Conservation (phyloP, 92 coral and sea anemone genomes). For the Palythoa grandiflora region DNA sequence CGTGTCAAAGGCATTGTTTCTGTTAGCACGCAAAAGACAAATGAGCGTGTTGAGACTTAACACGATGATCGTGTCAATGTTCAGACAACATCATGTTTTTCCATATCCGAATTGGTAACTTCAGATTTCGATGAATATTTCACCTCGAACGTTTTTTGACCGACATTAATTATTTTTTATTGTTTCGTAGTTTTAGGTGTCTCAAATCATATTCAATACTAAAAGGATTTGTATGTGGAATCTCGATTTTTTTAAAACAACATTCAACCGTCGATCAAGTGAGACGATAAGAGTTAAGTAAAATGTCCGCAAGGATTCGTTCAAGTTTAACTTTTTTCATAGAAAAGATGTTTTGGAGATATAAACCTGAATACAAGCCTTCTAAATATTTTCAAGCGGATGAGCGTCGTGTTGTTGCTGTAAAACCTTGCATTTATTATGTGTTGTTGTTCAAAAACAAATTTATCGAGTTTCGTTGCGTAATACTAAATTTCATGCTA, state of each 20-base stretch:
- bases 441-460: conserved; percentile 31
- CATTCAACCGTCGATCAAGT: background rate
- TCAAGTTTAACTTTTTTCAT: conserved; percentile 31
- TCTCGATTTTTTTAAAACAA: too few relatives aligned
- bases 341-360: conserved; percentile 34
- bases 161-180: background rate
- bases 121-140: too few relatives aligned
- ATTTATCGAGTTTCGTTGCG: conserved; percentile 36
- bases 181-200: too few relatives aligned
- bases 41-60: too few relatives aligned
- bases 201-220: too few relatives aligned
- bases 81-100: too few relatives aligned
- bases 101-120: too few relatives aligned
- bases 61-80: too few relatives aligned
- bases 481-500: conserved; percentile 24
- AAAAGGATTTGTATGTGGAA: too few relatives aligned
- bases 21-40: too few relatives aligned
- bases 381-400: conserved; percentile 2
- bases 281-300: background rate
- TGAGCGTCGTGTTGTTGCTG: conserved; percentile 43
- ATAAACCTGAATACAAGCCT: conserved; percentile 24
- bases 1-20: too few relatives aligned
- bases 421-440: conserved; percentile 40
- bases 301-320: conserved; percentile 31
- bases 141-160: background rate